Percentiles rank a stretch among this genome's conserved stretches.
These are phyloP conservation scores for Melangyna quadrimaculata DNA, from an alignment of 2,888 invertebrate genomes.

Conservation along the genomic window DNA sequence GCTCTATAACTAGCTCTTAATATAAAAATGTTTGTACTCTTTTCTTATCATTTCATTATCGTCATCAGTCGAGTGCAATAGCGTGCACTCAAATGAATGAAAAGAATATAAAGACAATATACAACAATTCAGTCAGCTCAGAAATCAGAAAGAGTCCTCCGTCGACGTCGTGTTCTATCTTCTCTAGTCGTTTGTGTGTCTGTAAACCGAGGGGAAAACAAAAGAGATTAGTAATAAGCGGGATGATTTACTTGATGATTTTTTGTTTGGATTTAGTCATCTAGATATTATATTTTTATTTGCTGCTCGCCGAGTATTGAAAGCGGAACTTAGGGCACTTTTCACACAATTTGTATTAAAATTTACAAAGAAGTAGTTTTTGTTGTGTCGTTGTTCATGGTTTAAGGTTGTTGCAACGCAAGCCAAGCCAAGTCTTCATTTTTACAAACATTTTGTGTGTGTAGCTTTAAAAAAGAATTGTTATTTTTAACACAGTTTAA, in stretches of 20 bases:
- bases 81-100: slow-evolving; percentile 3
- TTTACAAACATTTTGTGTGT: neutral
- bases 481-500: neutral
- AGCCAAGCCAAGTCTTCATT: neutral
- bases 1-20: neutral
- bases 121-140: neutral
- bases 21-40: neutral
- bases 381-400: neutral
- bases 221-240: slow-evolving; percentile 7
- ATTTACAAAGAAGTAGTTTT: neutral
- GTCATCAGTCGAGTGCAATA: slow-evolving; percentile 14
- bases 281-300: neutral
- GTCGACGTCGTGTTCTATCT: neutral
- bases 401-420: neutral
- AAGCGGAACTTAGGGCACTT: slow-evolving; percentile 61
- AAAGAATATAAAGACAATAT: neutral
- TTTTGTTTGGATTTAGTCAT: neutral
- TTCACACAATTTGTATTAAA: slow-evolving; percentile 4
- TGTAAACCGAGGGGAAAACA: neutral
- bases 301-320: slow-evolving; percentile 41
- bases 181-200: neutral
- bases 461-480: neutral
- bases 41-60: neutral
- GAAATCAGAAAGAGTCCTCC: neutral
- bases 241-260: neutral